A percentile compares a stretch with the other conserved stretches of the same genome.
Conservation (phyloP, 2,888 invertebrate species). For the Troilus luridus region DNA sequence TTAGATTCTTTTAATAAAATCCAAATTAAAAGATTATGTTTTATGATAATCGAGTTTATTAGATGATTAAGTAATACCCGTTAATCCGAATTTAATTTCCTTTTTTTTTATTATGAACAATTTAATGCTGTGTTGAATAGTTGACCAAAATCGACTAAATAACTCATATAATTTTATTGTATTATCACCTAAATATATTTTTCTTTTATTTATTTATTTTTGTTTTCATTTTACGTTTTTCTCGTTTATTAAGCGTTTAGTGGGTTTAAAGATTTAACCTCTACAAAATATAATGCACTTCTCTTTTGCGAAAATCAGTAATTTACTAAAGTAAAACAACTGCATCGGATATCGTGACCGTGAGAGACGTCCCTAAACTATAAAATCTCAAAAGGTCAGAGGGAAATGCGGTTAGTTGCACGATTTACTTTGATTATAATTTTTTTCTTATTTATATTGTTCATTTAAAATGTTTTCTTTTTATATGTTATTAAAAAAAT, state of each 20-base stretch:
- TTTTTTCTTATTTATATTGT: background rate
- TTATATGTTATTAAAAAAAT: too few relatives aligned
- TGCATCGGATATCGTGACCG: constrained; percentile 4
- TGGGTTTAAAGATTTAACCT: background rate
- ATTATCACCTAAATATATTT: too few relatives aligned
- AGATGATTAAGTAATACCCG: background rate
- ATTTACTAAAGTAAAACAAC: background rate
- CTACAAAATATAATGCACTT: background rate
- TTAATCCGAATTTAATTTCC: background rate
- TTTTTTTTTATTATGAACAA: background rate
- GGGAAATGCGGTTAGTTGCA: background rate
- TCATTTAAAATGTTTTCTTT: background rate
- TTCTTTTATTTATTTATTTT: too few relatives aligned
- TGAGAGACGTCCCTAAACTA: background rate
- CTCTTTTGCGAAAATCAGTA: background rate
- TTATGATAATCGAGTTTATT: background rate
- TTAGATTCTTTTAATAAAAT: background rate
- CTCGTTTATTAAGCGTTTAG: background rate
- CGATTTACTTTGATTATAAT: background rate
- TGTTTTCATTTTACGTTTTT: background rate
- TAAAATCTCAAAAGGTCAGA: background rate
- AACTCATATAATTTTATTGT: background rate
- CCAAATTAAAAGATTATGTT: background rate
- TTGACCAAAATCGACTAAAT: background rate
- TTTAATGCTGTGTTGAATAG: background rate